Conservation (phyloP, 2,797 vertebrate genomes). For the Siniperca scherzeri region DNA sequence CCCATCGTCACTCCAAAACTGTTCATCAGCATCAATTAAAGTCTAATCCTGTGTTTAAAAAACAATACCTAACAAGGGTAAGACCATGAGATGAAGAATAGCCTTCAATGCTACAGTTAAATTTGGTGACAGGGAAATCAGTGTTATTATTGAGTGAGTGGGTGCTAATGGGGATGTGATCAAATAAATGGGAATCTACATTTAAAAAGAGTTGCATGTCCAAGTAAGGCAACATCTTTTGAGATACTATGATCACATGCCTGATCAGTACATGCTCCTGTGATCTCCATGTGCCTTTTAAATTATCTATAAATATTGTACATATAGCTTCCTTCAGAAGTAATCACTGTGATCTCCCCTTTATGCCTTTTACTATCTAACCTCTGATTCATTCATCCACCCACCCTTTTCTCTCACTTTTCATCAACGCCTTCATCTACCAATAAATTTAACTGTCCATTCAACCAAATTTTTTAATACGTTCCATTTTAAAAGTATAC, state of each 20-base stretch:
- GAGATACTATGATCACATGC: not conserved
- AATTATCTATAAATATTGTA: not conserved
- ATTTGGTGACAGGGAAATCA: not conserved
- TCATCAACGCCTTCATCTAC: not conserved
- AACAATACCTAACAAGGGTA: conserved; percentile 11
- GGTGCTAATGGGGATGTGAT: not conserved
- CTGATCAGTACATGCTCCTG: not conserved
- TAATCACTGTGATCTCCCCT: not conserved
- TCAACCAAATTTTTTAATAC: too few species aligned
- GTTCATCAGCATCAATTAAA: conserved; percentile 49
- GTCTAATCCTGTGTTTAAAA: conserved; percentile 41
- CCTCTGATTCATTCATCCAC: not conserved
- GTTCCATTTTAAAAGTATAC: not conserved
- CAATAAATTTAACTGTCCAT: not conserved
- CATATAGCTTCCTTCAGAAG: not conserved
- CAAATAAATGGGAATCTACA: not conserved
- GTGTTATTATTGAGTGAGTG: not conserved
- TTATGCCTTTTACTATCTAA: not conserved
- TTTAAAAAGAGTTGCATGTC: not conserved
- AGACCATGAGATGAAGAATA: not conserved
- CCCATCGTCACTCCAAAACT: conserved; percentile 25
- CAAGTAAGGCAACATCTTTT: too few species aligned
- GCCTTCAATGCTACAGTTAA: conserved; percentile 1
- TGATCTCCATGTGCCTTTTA: not conserved
- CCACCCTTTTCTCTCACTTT: not conserved